Evolutionary conservation across 2,113 vertebrate species (phyloP).

Genomic region (Phyllopteryx taeniolatus): DNA sequence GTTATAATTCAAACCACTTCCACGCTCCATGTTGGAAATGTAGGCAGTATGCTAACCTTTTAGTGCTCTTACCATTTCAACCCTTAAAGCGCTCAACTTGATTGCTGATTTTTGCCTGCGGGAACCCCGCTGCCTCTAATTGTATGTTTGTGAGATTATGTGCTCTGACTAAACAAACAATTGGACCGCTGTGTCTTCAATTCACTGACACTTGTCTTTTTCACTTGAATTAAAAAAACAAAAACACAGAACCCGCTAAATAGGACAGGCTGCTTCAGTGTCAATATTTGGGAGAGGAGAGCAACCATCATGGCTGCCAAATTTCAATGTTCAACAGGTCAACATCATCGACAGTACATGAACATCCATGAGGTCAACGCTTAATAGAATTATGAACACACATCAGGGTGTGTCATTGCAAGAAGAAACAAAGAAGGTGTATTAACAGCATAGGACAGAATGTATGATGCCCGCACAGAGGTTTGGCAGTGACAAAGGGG

Average conservation of each 20-base stretch:
- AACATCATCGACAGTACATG: no score
- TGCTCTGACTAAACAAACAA: conserved; percentile 60
- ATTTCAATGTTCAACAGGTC: no score
- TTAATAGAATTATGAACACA: not conserved
- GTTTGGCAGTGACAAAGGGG: not conserved
- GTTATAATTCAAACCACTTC: not conserved
- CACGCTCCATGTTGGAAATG: not conserved
- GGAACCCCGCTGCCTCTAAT: conserved; percentile 51
- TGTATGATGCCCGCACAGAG: no score
- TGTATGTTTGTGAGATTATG: conserved; percentile 52
- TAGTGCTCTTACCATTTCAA: not conserved
- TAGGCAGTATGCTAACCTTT: not conserved
- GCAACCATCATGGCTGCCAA: not conserved
- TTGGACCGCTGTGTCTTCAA: conserved; percentile 38
- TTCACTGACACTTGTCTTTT: conserved; percentile 31
- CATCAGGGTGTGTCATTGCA: no score
- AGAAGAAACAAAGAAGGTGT: no score
- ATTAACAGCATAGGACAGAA: no score
- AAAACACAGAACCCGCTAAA: conserved; percentile 21
- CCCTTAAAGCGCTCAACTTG: conserved; percentile 5
- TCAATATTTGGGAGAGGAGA: conserved; percentile 31
- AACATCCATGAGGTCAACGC: conserved; percentile 10
- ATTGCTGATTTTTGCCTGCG: conserved; percentile 52
- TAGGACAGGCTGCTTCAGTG: conserved; percentile 26
- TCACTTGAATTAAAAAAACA: conserved; percentile 15